These are phyloP conservation scores for Neodiprion lecontei DNA, from an alignment of 1,140 invertebrate genomes.

Conservation along the genomic window DNA sequence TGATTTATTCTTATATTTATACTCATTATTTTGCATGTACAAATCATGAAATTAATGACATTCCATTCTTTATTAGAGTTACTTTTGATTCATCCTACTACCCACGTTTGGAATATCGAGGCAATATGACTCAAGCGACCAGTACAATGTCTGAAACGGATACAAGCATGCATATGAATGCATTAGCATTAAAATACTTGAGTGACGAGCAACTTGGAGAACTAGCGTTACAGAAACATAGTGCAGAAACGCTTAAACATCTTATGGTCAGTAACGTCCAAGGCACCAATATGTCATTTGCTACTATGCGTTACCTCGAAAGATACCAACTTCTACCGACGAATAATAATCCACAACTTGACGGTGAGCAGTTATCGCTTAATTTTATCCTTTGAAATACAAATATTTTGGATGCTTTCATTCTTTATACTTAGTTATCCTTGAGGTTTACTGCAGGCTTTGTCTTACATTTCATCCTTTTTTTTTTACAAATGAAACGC, in stretches of 20 bases:
- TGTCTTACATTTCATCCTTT: too few species aligned
- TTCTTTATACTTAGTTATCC: too few species aligned
- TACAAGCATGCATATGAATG: conserved; percentile 69
- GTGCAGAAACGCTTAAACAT: conserved; percentile 39
- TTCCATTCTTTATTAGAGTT: conserved; percentile 50
- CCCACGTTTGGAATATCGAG: conserved; percentile 43
- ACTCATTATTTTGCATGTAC: neutral
- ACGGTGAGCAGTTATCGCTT: conserved; percentile 36
- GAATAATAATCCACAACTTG: conserved; percentile 30
- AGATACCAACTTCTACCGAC: conserved; percentile 68
- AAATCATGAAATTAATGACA: conserved; percentile 18
- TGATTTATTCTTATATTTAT: conserved; percentile 11
- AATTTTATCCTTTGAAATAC: conserved; percentile 13
- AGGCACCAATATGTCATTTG: conserved; percentile 67
- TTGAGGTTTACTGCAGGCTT: too few species aligned
- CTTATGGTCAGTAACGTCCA: conserved; percentile 46
- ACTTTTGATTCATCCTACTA: conserved; percentile 58
- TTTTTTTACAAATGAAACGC: too few species aligned
- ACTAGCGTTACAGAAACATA: conserved; percentile 48
- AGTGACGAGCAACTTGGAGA: conserved; percentile 62
- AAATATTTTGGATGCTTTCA: neutral
- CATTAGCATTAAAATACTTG: conserved; percentile 71
- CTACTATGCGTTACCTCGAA: conserved; percentile 71
- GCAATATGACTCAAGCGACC: conserved; percentile 41
- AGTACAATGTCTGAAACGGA: conserved; percentile 55